A percentile compares a stretch with the other conserved stretches of the same genome.
Conservation (phyloP, 2,113 vertebrate genomes). For the Paradoxurus hermaphroditus region DNA sequence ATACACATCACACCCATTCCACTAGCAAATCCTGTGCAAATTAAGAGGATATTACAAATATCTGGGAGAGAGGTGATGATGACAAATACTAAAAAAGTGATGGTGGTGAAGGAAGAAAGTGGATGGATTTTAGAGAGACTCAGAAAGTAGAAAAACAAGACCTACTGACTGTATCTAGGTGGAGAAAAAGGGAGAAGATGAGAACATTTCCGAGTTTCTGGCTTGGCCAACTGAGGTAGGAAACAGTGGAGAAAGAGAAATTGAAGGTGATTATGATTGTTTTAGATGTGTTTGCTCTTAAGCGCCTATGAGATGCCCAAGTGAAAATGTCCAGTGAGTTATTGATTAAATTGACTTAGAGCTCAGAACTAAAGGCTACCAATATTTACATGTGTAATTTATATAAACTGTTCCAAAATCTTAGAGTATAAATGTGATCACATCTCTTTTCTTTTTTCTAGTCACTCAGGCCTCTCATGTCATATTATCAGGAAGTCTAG, state of each 20-base stretch:
- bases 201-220: slow-evolving; percentile 5
- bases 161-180: not conserved
- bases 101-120: not conserved
- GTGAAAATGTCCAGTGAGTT: not conserved
- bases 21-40: not conserved
- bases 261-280: slow-evolving; percentile 2
- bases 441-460: not conserved
- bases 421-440: not conserved
- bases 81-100: not conserved
- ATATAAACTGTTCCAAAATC: not conserved
- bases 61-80: not conserved
- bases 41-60: slow-evolving; percentile 20
- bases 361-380: not conserved
- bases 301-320: not conserved
- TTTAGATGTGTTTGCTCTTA: not conserved
- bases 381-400: not conserved
- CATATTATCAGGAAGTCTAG: slow-evolving; percentile 9
- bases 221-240: not conserved
- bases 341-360: not conserved
- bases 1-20: not conserved
- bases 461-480: not conserved
- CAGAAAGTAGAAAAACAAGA: not conserved
- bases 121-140: not conserved
- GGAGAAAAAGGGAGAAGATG: not conserved
- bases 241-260: not conserved